These are phyloP conservation scores for Ichneumoninae sp. DNA, from an alignment of 2,888 invertebrate genomes.

Conservation along the genomic window DNA sequence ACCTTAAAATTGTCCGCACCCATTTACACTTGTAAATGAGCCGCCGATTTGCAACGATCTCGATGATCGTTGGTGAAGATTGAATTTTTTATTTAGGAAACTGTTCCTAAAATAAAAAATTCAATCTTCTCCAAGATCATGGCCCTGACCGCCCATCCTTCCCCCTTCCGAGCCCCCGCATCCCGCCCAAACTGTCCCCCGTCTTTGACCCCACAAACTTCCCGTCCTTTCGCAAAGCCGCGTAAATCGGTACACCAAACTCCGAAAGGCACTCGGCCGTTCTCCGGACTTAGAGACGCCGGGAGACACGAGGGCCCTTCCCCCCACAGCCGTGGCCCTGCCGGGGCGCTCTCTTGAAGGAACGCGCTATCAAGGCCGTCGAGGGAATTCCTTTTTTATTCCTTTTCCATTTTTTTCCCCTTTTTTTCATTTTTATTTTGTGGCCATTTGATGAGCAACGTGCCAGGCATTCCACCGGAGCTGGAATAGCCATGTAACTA, in stretches of 20 bases:
- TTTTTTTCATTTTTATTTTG: constrained; percentile 80
- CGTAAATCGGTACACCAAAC: constrained; percentile 23
- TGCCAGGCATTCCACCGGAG: constrained; percentile 81
- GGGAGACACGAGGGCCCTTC: constrained; percentile 25
- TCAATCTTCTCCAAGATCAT: not conserved
- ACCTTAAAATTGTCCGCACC: no score
- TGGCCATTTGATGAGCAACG: constrained; percentile 83
- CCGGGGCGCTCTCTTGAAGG: constrained; percentile 67
- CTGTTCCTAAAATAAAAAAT: not conserved
- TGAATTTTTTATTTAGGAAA: no score
- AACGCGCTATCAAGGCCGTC: constrained; percentile 79
- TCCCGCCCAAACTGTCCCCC: not conserved
- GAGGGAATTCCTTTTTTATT: constrained; percentile 64
- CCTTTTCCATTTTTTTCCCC: constrained; percentile 35
- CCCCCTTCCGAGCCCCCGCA: no score
- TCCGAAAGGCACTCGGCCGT: constrained; percentile 46
- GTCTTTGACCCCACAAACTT: not conserved
- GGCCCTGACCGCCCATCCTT: not conserved
- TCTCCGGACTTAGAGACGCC: constrained; percentile 20
- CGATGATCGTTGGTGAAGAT: no score
- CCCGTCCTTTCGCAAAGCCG: not conserved
- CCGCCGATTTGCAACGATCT: no score
- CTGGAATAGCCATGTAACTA: constrained; percentile 76
- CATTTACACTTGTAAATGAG: no score
- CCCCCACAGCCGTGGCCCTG: not conserved